A percentile compares a stretch with the other conserved stretches of the same genome.
These are phyloP conservation scores for Spicauda simplicius DNA, from an alignment of 2,888 invertebrate genomes.

Conservation along the genomic window DNA sequence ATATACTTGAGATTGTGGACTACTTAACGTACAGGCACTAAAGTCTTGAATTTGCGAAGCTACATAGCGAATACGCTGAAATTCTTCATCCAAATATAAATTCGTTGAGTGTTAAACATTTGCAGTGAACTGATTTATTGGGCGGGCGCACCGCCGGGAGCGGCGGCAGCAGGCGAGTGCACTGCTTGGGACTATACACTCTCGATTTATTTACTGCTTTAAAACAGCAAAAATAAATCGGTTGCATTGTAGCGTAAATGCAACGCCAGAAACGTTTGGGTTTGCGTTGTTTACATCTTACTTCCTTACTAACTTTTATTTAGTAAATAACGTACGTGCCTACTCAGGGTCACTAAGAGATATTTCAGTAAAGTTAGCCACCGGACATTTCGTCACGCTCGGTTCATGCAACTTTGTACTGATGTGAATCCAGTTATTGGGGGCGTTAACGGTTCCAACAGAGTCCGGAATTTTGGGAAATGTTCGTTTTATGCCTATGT, in stretches of 20 bases:
- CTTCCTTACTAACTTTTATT: conserved; percentile 26
- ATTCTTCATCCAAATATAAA: conserved; percentile 39
- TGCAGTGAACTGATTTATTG: conserved; percentile 9
- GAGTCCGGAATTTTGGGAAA: background rate
- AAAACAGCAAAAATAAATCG: conserved; percentile 15
- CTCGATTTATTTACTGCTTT: background rate
- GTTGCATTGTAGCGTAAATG: conserved; percentile 1
- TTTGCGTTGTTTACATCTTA: conserved; percentile 5
- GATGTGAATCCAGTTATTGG: conserved; percentile 2
- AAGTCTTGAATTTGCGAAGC: background rate
- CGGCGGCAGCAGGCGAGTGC: background rate
- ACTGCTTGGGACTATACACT: conserved; percentile 10
- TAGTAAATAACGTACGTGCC: conserved; percentile 27
- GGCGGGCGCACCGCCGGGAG: conserved; percentile 4
- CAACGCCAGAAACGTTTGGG: conserved; percentile 6
- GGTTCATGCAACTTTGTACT: conserved; percentile 23
- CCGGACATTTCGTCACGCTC: conserved; percentile 14
- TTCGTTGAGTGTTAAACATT: conserved; percentile 11
- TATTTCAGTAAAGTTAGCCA: conserved; percentile 27
- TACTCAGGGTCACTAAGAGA: conserved; percentile 26
- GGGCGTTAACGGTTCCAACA: conserved; percentile 13
- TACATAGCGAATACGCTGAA: conserved; percentile 8
- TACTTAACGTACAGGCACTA: background rate
- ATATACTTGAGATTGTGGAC: background rate
- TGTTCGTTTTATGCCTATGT: conserved; percentile 13